Conservation (phyloP, 2,113 vertebrate genomes). For the Miniopterus natalensis region DNA sequence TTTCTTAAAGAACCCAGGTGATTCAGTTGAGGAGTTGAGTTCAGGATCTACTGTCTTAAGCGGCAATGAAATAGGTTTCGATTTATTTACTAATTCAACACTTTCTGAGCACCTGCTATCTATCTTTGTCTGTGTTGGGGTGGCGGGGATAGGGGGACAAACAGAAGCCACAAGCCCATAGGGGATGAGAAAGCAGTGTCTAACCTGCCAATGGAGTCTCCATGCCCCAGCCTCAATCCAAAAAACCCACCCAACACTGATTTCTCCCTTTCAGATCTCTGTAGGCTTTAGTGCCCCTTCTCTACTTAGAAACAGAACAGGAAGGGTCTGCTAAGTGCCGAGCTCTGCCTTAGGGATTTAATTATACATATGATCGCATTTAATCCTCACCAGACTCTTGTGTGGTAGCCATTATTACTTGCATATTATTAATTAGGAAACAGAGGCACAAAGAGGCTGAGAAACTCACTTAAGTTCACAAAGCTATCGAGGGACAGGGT, state of each 20-base stretch:
- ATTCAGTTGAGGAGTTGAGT: not conserved
- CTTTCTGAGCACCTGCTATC: slow-evolving; percentile 42
- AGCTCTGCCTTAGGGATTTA: not conserved
- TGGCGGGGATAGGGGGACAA: not conserved
- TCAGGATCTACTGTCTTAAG: not conserved
- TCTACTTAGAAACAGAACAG: not conserved
- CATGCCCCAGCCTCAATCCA: not conserved
- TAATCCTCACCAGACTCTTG: not conserved
- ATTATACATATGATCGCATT: not conserved
- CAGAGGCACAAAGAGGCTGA: slow-evolving; percentile 17
- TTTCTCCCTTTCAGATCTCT: not conserved
- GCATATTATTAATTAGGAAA: slow-evolving; percentile 27
- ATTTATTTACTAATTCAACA: slow-evolving; percentile 50
- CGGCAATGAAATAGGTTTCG: slow-evolving; percentile 23
- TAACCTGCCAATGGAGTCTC: not conserved
- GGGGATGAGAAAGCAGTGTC: not conserved
- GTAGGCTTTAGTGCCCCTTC: not conserved
- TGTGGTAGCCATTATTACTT: not conserved
- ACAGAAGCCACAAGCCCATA: not conserved
- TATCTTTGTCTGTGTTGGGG: slow-evolving; percentile 31
- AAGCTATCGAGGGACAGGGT: not conserved
- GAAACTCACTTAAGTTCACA: not conserved
- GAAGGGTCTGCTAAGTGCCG: not conserved
- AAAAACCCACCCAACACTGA: not conserved
- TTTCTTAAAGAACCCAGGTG: not conserved